phyloP scores from a whole-genome alignment of 2,113 vertebrate genomes.

The Corydoras sp. region DNA sequence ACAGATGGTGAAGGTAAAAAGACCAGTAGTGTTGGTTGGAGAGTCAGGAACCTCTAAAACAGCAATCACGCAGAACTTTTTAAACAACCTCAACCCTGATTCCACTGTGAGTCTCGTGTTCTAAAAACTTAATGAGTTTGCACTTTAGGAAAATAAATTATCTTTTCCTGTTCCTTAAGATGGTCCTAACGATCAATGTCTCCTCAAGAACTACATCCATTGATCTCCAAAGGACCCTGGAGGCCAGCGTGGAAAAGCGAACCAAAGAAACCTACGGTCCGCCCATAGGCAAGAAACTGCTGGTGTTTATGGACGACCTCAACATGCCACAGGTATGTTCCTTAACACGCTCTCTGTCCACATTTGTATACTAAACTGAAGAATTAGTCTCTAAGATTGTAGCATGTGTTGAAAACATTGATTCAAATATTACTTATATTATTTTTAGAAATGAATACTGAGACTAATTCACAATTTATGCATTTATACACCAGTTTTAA shows the following conservation, averaged over 20 bases:
- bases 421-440: too few relatives aligned
- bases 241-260: conserved; percentile 88
- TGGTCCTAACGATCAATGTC: conserved; percentile 80
- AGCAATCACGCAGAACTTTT: conserved; percentile 85
- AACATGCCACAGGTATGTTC: conserved; percentile 87
- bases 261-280: conserved; percentile 90
- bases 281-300: conserved; percentile 82
- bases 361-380: not conserved
- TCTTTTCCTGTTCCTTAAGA: conserved; percentile 56
- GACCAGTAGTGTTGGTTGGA: conserved; percentile 83
- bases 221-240: conserved; percentile 89
- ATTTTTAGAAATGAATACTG: too few relatives aligned
- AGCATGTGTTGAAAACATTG: not conserved
- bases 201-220: conserved; percentile 92
- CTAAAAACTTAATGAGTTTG: not conserved
- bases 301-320: conserved; percentile 94
- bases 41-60: conserved; percentile 96
- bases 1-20: conserved; percentile 85
- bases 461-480: too few relatives aligned
- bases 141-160: not conserved
- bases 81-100: conserved; percentile 74
- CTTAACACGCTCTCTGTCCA: not conserved
- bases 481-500: too few relatives aligned
- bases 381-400: not conserved
- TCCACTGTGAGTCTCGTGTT: conserved; percentile 58